Evolutionary conservation across 2,113 vertebrate species (phyloP).

Genomic region (Gavia stellata): DNA sequence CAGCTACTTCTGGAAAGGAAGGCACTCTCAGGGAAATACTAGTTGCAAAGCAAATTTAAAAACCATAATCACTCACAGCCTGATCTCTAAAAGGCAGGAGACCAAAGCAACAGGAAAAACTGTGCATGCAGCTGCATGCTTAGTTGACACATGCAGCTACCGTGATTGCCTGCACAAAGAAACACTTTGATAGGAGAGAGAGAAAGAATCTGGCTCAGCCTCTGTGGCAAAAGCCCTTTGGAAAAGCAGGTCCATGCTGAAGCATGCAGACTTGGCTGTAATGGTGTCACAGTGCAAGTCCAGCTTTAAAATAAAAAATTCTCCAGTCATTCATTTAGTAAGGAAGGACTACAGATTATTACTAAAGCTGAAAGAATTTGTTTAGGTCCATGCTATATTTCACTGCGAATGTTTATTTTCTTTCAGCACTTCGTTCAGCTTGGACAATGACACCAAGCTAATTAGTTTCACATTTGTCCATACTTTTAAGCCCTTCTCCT

Average conservation of each 20-base stretch:
- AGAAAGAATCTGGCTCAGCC: background rate
- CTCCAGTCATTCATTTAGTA: background rate
- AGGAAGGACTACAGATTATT: slow-evolving; percentile 7
- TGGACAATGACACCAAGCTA: background rate
- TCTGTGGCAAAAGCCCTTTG: background rate
- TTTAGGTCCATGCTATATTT: slow-evolving; percentile 29
- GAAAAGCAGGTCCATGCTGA: background rate
- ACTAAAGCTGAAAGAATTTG: slow-evolving; percentile 50
- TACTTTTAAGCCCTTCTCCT: background rate
- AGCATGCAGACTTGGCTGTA: fast-evolving
- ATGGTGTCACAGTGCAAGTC: background rate
- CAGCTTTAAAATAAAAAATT: background rate
- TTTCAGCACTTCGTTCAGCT: slow-evolving; percentile 32
- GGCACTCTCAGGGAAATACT: background rate
- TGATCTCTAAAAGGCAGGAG: background rate
- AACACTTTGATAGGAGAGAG: background rate
- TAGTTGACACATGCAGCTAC: background rate
- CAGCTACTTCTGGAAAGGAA: background rate
- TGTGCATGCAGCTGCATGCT: background rate
- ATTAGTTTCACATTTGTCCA: slow-evolving; percentile 32
- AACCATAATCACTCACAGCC: background rate
- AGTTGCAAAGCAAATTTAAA: background rate
- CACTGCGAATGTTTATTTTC: slow-evolving; percentile 17
- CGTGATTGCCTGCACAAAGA: background rate
- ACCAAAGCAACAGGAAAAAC: slow-evolving; percentile 2